Base-by-base conservation (phyloP, 1,140 invertebrate species). In the Coptotermes formosanus region DNA sequence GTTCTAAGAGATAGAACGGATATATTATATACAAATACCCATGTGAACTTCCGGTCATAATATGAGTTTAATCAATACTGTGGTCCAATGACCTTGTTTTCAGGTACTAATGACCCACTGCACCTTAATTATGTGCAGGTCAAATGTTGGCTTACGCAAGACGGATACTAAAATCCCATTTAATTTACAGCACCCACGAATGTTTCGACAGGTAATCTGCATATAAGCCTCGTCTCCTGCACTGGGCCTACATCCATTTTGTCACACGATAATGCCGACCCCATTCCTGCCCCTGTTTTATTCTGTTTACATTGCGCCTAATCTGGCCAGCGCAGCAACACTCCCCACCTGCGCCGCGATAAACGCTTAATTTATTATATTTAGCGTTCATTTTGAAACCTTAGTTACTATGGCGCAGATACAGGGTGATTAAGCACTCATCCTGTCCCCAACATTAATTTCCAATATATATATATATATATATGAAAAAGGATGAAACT, bases 361-460 rank as follows among this genome's bases (percentile, higher is more conserved):
- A 75, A 75, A 25, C 25, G 64, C n/a, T 25, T 75, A 75, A 75
- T 75, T 75, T 75, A 75, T 75, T 75, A 75, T 75, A 75, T 75
- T 75, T 75, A 75, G 25, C 64, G n/a, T 75, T 75, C 64, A 75
- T 75, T 75, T 75, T 75, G 64, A 75, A 75, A 75, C 64, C 64
- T 75, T 75, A 75, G 64, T n/a, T 25, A 30, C 64, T n/a, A 16
- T n/a, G n/a, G 64, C 64, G 2, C 64, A n/a, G 7, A 25, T 75
- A 75, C 59, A 64, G 21, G 59, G 59, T 64, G 59, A 64, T n/a
- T 64, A 64, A 64, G 3, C 1, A 64, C 59, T 48, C 45, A 48
- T 48, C 3, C 59, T 64, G 7, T 19, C 25, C 59, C 59, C 59
- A 64, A 48, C 45, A 48, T 48, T 48, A 48, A 48, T 48, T 48